Evolutionary conservation across 2,113 vertebrate species (phyloP), one percentile per base, ranked within the genome.

Genomic region (Perca schrenkii): DNA sequence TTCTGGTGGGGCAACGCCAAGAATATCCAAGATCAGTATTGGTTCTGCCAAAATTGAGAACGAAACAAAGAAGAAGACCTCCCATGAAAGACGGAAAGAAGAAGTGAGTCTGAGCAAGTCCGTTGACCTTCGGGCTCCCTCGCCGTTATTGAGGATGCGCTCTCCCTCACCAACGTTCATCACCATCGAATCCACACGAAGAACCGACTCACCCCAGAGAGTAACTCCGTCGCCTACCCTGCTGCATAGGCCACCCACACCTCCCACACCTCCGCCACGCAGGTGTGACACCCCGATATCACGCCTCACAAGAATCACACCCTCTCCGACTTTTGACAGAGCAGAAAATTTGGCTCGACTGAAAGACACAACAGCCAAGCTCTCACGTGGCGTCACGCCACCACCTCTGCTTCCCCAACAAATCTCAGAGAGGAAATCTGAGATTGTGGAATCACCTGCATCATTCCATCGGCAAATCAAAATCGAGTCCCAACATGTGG

Each of bases 131-230:
- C 95, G 91, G 77, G 66, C 85, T 21, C 90, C 93, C 11, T 95
- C 96, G 15, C 95, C 96, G 0, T 92, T 80, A 19, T 86, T 97
- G 47, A 96, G 93, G 88, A 95, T 93, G 86, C 91, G 95, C 2
- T 94, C 96, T 0, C 95, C 96, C 0, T 98, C 97, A 1, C 97
- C 97, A 13, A 96, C 96, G 3, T 97, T 96, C 62, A 97, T 98
- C 80, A 97, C 95, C 31, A 97, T 97, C 3, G 96, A 97, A 69
- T 98, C 97, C 28, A 97, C 92, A 0, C 89, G 94, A 31, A 86
- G 93, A 86, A 93, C 93, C 3, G 95, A 96, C 61, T 95, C 95
- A 0, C 93, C 96, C 16, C 80, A 95, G 8, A 95, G 91, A 85
- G 90, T 95, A 3, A 87, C 86, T 4, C 92, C 90, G 6, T 95